Conservation (phyloP, 2,113 vertebrate species). For the Paedocypris sp. region DNA sequence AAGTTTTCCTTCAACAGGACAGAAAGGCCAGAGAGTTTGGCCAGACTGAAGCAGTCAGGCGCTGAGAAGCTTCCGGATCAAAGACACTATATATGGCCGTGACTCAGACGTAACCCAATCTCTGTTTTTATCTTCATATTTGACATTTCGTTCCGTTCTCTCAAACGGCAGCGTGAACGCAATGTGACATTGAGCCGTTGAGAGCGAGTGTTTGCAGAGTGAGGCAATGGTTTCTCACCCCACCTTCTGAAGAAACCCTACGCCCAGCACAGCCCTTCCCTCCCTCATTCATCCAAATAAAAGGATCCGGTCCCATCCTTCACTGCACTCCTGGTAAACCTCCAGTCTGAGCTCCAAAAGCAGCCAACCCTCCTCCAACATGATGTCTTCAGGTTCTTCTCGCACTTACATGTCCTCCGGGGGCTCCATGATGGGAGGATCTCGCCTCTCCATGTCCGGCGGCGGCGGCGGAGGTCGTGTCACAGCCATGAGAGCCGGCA, state of each 20-base stretch:
- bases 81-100: too few species aligned
- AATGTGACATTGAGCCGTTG: not conserved
- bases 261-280: constrained; percentile 5
- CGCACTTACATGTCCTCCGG: not conserved
- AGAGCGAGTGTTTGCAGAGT: not conserved
- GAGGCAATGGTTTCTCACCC: constrained; percentile 2
- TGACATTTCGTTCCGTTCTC: not conserved
- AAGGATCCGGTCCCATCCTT: not conserved
- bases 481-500: constrained; percentile 5
- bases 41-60: too few species aligned
- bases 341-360: constrained; percentile 10
- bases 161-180: too few species aligned
- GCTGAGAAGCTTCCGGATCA: too few species aligned
- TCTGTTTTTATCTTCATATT: too few species aligned
- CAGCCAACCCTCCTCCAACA: not conserved
- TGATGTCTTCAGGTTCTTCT: constrained; percentile 10
- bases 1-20: too few species aligned
- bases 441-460: constrained; percentile 5
- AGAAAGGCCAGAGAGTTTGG: too few species aligned
- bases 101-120: too few species aligned
- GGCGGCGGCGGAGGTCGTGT: not conserved
- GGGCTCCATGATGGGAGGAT: constrained; percentile 2
- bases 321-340: constrained; percentile 14
- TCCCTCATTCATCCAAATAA: constrained; percentile 16
- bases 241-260: not conserved